Conservation (phyloP, 1,140 invertebrate species). For the Protaetia brevitarsis region DNA sequence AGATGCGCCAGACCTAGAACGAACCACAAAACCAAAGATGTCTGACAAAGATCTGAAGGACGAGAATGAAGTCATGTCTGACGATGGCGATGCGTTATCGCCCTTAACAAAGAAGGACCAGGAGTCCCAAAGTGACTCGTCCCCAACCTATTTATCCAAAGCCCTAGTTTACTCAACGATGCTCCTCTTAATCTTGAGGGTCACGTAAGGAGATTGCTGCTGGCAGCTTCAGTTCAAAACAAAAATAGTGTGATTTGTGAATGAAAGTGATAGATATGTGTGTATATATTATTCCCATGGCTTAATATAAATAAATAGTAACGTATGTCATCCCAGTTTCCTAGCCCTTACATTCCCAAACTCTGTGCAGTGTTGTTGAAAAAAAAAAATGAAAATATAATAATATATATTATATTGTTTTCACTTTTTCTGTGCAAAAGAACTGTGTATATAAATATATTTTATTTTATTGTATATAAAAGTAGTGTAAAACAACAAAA, state of each 20-base stretch:
- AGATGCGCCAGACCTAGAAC: conserved; percentile 40
- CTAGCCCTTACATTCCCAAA: conserved; percentile 3
- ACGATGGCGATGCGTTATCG: conserved; percentile 35
- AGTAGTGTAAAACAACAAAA: no score
- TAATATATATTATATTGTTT: background rate
- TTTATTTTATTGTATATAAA: background rate
- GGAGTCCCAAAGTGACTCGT: background rate
- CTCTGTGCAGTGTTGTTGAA: conserved; percentile 1
- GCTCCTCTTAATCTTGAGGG: background rate
- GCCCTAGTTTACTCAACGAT: background rate
- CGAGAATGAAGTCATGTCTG: conserved; percentile 36
- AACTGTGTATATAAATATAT: conserved; percentile 3
- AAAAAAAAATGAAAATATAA: no score
- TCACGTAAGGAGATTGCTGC: conserved; percentile 7
- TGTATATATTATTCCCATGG: conserved; percentile 11
- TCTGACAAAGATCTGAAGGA: conserved; percentile 22
- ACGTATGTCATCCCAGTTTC: background rate
- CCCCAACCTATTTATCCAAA: background rate
- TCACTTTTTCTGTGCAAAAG: background rate
- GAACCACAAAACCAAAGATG: conserved; percentile 27
- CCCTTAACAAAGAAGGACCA: conserved; percentile 37
- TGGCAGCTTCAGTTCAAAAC: conserved; percentile 19
- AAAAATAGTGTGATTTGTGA: conserved; percentile 10
- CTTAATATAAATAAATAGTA: background rate
- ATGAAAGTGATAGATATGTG: conserved; percentile 16